Conservation (phyloP, 2,888 invertebrate genomes). For the Drosophila paranaensis region DNA sequence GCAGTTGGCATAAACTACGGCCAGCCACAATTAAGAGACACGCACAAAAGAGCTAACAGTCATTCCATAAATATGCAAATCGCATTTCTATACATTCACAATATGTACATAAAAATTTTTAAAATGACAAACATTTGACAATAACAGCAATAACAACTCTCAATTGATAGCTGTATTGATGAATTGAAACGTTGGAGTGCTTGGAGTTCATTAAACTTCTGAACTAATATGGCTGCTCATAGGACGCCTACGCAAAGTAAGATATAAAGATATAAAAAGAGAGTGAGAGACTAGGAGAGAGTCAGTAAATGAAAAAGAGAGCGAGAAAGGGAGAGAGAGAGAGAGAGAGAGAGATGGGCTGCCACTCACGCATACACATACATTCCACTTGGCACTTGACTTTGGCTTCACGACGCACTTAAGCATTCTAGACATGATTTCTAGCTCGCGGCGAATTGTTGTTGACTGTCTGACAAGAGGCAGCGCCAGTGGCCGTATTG, state of each 20-base stretch:
- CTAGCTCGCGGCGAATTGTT: constrained; percentile 66
- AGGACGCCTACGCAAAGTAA: constrained; percentile 57
- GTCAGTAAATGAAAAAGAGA: neutral
- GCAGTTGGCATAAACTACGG: constrained; percentile 35
- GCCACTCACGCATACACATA: constrained; percentile 15
- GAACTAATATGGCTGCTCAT: constrained; percentile 30
- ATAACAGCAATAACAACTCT: constrained; percentile 32
- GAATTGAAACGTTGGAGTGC: constrained; percentile 33
- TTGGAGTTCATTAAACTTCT: constrained; percentile 71
- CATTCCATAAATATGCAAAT: constrained; percentile 62
- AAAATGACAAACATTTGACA: constrained; percentile 44
- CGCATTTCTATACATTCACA: constrained; percentile 32
- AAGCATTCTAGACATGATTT: constrained; percentile 75
- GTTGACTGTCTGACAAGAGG: constrained; percentile 39
- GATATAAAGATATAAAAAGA: constrained; percentile 2
- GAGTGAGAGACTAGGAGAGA: neutral
- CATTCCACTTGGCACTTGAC: constrained; percentile 49
- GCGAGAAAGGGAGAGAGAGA: neutral
- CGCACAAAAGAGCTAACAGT: constrained; percentile 23
- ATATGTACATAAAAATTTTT: constrained; percentile 21
- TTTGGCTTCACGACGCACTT: constrained; percentile 59
- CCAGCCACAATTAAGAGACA: constrained; percentile 47
- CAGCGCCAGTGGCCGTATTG: constrained; percentile 32
- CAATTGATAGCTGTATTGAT: constrained; percentile 50
- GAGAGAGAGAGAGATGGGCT: constrained; percentile 1